These are phyloP conservation scores for Thamnophis elegans DNA, from an alignment of 2,797 vertebrate genomes.

Conservation along the genomic window DNA sequence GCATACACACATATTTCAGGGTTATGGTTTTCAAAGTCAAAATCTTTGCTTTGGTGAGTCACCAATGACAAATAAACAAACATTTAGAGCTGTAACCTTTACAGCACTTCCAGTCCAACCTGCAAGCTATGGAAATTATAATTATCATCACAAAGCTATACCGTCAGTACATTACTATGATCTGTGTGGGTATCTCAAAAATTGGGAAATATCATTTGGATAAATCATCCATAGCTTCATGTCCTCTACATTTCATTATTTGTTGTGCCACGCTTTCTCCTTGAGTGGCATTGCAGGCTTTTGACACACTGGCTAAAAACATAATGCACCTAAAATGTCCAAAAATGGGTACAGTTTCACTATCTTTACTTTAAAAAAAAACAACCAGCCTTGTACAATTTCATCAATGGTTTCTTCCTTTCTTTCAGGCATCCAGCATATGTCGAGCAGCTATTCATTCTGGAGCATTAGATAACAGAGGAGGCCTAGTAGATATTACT, in stretches of 20 bases:
- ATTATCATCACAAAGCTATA: background rate
- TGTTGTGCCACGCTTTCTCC: background rate
- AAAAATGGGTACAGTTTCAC: background rate
- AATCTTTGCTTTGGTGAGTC: background rate
- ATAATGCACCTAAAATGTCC: background rate
- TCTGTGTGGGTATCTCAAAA: background rate
- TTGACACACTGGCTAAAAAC: background rate
- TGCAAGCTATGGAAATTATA: background rate
- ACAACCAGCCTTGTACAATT: background rate
- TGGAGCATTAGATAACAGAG: slow-evolving; percentile 84
- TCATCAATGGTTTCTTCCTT: background rate
- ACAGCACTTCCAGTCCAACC: background rate
- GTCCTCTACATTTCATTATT: background rate
- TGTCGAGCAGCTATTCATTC: slow-evolving; percentile 91
- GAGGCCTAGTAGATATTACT: slow-evolving; percentile 88
- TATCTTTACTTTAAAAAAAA: background rate
- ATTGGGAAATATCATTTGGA: background rate
- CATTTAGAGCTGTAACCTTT: background rate
- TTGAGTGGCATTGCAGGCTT: background rate
- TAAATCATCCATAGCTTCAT: background rate
- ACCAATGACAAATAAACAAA: background rate
- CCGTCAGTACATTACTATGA: background rate
- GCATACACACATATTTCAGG: background rate
- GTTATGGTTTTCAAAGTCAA: background rate
- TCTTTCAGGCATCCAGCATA: slow-evolving; percentile 88